Evolutionary conservation across 2,888 invertebrate genomes (phyloP).

Genomic region (Diploptera punctata): DNA sequence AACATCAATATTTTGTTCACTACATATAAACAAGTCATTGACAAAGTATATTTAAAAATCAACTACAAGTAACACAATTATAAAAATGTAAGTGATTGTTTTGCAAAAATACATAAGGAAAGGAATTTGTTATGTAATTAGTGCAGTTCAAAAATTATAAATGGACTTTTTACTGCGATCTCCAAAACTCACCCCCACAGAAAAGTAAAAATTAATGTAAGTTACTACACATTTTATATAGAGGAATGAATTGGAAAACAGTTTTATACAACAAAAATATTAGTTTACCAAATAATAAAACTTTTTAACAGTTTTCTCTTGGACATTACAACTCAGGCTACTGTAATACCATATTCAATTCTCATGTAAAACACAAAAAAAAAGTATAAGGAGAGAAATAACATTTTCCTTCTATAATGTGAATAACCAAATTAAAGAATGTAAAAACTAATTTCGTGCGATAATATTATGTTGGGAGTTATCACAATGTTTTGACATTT

Average conservation of each 20-base stretch:
- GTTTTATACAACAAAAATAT: slow-evolving; percentile 25
- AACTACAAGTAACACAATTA: too few species aligned
- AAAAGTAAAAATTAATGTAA: slow-evolving; percentile 27
- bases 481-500: slow-evolving; percentile 6
- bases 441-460: neutral
- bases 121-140: neutral
- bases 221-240: slow-evolving; percentile 28
- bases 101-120: slow-evolving; percentile 10
- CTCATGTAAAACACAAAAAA: too few species aligned
- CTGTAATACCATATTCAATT: slow-evolving; percentile 7
- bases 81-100: neutral
- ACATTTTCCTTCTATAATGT: neutral
- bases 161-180: slow-evolving; percentile 7
- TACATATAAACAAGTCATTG: too few species aligned
- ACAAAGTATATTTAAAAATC: too few species aligned
- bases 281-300: slow-evolving; percentile 29
- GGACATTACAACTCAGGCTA: slow-evolving; percentile 14
- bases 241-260: slow-evolving; percentile 29
- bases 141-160: slow-evolving; percentile 18
- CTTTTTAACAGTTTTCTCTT: slow-evolving; percentile 16
- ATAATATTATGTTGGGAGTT: neutral
- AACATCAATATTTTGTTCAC: too few species aligned
- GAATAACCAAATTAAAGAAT: neutral
- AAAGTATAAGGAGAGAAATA: too few species aligned
- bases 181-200: slow-evolving; percentile 15